Evolutionary conservation across 2,797 vertebrate genomes (phyloP).

Genomic region (Peromyscus attwateri): DNA sequence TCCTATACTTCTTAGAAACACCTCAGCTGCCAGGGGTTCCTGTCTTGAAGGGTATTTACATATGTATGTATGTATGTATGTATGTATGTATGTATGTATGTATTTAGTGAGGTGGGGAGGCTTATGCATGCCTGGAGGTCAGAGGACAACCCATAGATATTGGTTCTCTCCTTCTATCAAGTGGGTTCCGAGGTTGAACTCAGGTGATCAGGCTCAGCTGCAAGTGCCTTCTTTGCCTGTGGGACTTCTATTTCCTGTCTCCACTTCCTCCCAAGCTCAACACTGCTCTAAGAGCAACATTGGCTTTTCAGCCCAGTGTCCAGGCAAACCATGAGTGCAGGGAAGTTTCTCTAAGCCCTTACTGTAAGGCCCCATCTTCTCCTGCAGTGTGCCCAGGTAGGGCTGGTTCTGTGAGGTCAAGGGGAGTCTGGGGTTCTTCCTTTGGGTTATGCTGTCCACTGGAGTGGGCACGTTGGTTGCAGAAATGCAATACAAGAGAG

Average conservation of each 20-base stretch:
- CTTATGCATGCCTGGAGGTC: not conserved
- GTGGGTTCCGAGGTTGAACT: not conserved
- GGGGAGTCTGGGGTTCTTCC: not conserved
- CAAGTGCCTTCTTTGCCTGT: not conserved
- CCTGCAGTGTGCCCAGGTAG: accelerated
- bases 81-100: no score
- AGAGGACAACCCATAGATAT: not conserved
- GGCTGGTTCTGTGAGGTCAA: not conserved
- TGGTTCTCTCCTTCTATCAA: not conserved
- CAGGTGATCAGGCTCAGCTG: not conserved
- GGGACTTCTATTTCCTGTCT: not conserved
- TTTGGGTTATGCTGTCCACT: not conserved
- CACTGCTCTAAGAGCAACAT: not conserved
- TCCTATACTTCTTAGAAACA: not conserved
- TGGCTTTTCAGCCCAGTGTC: not conserved
- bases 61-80: not conserved
- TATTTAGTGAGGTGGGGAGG: not conserved
- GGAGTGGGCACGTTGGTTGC: not conserved
- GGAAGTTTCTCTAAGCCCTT: not conserved
- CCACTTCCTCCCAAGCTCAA: not conserved
- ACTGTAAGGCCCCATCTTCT: not conserved
- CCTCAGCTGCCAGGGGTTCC: not conserved
- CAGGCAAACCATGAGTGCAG: not conserved
- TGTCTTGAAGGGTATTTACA: not conserved
- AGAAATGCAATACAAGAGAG: not conserved